A percentile compares a stretch with the other conserved stretches of the same genome.
Evolutionary conservation across 2,113 vertebrate species (phyloP).

Genomic region (Nipponia nippon): DNA sequence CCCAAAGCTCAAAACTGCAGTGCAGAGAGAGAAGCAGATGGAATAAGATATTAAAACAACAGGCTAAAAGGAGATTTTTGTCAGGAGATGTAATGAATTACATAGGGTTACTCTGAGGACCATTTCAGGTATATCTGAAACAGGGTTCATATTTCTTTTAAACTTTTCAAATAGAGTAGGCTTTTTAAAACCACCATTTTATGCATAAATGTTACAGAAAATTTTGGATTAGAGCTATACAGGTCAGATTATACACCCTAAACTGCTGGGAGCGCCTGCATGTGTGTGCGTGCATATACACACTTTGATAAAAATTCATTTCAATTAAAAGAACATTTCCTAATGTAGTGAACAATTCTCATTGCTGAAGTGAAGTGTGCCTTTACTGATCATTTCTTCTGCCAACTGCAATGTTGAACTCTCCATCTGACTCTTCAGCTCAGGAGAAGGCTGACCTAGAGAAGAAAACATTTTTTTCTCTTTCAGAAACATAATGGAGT

Average conservation of each 20-base stretch:
- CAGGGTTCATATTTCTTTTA: not conserved
- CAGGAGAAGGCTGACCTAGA: not conserved
- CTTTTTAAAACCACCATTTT: not conserved
- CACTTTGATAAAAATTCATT: not conserved
- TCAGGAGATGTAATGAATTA: not conserved
- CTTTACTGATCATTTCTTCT: not conserved
- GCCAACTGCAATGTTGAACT: not conserved
- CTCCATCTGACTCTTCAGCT: not conserved
- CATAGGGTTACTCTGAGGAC: not conserved
- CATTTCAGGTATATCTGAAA: not conserved
- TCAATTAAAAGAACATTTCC: not conserved
- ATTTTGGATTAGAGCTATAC: not conserved
- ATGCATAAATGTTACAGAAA: not conserved
- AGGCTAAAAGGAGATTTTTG: not conserved
- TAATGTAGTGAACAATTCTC: not conserved
- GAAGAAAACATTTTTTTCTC: not conserved
- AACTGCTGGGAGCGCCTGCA: not conserved
- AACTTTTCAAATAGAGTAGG: not conserved
- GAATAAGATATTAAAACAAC: not conserved
- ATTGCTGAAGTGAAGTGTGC: not conserved
- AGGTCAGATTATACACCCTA: not conserved
- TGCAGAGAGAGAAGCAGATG: not conserved
- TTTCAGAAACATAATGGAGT: not conserved
- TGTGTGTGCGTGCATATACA: accelerated
- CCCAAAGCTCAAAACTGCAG: not conserved